phyloP scores from a whole-genome alignment of 2,113 vertebrate genomes.

The Grammomys surdaster region DNA sequence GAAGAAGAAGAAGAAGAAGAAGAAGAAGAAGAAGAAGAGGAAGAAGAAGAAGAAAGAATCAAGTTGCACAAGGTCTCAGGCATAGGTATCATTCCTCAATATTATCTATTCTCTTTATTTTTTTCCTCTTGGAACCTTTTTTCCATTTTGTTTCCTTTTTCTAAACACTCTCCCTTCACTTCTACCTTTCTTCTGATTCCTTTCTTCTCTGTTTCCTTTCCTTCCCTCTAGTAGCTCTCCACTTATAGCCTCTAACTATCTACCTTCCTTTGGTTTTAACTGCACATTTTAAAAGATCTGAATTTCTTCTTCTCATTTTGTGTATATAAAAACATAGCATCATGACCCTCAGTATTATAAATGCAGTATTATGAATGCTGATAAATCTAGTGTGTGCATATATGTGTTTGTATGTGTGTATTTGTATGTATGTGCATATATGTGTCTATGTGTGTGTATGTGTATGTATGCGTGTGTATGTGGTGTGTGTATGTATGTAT shows the following conservation, averaged over 20 bases:
- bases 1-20: no score
- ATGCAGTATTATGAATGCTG: not conserved
- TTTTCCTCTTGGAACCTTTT: not conserved
- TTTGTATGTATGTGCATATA: not conserved
- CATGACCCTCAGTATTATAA: not conserved
- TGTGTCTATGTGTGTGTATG: not conserved
- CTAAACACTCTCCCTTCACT: not conserved
- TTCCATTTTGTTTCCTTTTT: not conserved
- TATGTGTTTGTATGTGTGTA: not conserved
- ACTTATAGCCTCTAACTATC: not conserved
- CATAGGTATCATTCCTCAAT: not conserved
- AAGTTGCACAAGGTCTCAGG: not conserved
- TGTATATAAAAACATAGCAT: not conserved
- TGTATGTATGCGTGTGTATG: no score
- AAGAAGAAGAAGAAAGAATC: no score
- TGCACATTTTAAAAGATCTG: not conserved
- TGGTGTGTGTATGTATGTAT: no score
- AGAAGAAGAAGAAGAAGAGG: no score
- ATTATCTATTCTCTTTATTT: not conserved
- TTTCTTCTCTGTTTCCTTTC: slow-evolving; percentile 8
- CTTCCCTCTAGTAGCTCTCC: not conserved
- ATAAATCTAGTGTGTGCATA: not conserved
- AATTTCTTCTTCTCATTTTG: not conserved
- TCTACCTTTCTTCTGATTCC: not conserved
- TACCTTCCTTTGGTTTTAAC: not conserved